These are phyloP conservation scores for Alectura lathami DNA, from an alignment of 2,113 vertebrate species.

Conservation along the genomic window DNA sequence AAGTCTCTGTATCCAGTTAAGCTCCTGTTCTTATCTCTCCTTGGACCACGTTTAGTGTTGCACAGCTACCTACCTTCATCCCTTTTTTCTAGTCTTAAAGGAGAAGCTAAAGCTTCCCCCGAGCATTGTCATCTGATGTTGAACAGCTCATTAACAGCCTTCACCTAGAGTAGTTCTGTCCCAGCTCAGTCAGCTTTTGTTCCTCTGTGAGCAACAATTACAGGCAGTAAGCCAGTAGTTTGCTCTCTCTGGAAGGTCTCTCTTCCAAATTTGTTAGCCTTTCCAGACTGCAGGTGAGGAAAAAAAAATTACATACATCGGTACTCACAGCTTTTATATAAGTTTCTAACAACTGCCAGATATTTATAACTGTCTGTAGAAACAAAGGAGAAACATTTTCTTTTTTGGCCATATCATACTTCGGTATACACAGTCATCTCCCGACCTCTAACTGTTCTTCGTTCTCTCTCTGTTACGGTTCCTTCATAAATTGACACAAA, in stretches of 20 bases:
- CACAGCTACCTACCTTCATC: neutral
- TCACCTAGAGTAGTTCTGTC: neutral
- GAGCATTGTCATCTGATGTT: neutral
- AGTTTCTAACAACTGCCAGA: neutral
- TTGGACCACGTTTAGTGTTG: neutral
- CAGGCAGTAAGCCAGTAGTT: neutral
- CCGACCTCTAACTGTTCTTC: neutral
- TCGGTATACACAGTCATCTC: neutral
- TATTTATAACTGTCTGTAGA: neutral
- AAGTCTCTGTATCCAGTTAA: neutral
- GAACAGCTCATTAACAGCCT: neutral
- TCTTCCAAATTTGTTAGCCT: neutral
- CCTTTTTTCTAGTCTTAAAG: neutral
- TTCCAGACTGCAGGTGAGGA: neutral
- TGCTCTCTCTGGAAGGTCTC: neutral
- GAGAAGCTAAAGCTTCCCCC: neutral
- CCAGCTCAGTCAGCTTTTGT: neutral
- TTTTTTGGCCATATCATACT: neutral
- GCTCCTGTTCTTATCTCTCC: neutral
- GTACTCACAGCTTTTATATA: neutral
- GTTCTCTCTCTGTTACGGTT: neutral
- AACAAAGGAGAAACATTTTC: neutral
- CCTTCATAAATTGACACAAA: neutral
- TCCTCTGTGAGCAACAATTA: neutral
- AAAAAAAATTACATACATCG: neutral